These are phyloP conservation scores for Numida meleagris DNA, from an alignment of 2,113 vertebrate genomes.

Conservation along the genomic window DNA sequence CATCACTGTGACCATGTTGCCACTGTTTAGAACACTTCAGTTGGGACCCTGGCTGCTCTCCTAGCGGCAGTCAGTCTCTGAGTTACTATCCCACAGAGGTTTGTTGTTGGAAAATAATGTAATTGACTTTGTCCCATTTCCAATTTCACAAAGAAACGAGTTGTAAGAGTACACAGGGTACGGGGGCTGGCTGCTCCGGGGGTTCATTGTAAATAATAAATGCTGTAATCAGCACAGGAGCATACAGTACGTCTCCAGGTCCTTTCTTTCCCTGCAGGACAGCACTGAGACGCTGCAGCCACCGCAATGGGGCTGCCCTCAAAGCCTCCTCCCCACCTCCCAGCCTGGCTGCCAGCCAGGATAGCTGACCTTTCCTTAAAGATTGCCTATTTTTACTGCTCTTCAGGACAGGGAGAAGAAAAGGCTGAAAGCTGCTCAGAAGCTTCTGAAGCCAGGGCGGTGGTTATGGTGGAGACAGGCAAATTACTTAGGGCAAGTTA, in stretches of 20 bases:
- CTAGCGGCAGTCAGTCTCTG: not conserved
- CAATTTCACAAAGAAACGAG: slow-evolving; percentile 22
- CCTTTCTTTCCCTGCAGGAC: not conserved
- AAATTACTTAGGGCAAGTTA: not conserved
- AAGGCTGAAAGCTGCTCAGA: not conserved
- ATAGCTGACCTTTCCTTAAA: slow-evolving; percentile 54
- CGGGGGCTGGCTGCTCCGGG: not conserved
- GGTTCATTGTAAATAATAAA: slow-evolving; percentile 1
- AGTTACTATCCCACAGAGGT: slow-evolving; percentile 27
- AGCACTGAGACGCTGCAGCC: not conserved
- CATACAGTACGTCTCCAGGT: not conserved
- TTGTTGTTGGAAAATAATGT: slow-evolving; percentile 28
- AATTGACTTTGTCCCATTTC: slow-evolving; percentile 50
- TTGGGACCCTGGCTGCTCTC: not conserved
- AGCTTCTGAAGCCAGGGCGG: not conserved
- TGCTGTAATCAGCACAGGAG: not conserved
- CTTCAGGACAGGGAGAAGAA: not conserved
- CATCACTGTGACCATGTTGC: not conserved
- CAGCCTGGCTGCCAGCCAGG: slow-evolving; percentile 31
- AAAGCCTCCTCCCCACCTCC: not conserved
- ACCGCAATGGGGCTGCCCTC: not conserved
- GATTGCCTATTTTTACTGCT: slow-evolving; percentile 61
- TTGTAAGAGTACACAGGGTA: not conserved
- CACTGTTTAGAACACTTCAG: not conserved
- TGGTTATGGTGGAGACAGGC: not conserved